phyloP scores from a whole-genome alignment of 92 coral and sea anemone genomes.

The Bergia sp. region DNA sequence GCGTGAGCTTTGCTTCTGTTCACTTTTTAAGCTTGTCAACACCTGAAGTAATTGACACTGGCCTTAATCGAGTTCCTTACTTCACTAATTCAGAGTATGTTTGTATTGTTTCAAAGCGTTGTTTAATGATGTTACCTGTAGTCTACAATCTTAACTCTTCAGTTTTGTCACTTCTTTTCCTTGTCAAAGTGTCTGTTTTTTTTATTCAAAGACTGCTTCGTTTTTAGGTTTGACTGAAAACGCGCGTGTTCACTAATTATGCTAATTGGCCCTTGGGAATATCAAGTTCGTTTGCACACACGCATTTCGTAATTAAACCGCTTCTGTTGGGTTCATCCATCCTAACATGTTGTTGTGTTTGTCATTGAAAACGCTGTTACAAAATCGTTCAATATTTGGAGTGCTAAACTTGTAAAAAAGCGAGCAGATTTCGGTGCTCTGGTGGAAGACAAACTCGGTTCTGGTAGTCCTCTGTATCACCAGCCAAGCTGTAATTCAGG shows the following conservation, averaged over 20 bases:
- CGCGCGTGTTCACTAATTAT: conserved; percentile 27
- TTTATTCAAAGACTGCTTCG: neutral
- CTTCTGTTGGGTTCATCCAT: conserved; percentile 11
- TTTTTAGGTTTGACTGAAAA: neutral
- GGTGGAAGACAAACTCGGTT: neutral
- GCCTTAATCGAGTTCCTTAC: neutral
- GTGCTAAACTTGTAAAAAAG: conserved; percentile 6
- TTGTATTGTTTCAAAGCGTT: neutral
- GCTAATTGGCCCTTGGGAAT: conserved; percentile 45
- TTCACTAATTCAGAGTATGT: neutral
- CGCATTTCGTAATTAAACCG: conserved; percentile 31
- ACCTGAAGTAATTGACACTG: conserved; percentile 29
- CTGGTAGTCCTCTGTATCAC: neutral
- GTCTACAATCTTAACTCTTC: neutral
- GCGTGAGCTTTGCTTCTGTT: conserved; percentile 31
- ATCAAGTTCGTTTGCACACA: conserved; percentile 45
- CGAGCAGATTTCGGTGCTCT: conserved; percentile 7
- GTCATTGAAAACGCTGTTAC: conserved; percentile 15
- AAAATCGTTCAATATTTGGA: neutral
- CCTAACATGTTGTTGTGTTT: conserved; percentile 20
- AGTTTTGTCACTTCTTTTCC: neutral
- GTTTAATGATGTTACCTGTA: neutral
- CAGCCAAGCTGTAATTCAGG: conserved; percentile 22
- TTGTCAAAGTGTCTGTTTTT: neutral
- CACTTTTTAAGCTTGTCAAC: conserved; percentile 34